A percentile compares a stretch with the other conserved stretches of the same genome.
Conservation (phyloP, 1,140 invertebrate genomes). For the Mya arenaria region DNA sequence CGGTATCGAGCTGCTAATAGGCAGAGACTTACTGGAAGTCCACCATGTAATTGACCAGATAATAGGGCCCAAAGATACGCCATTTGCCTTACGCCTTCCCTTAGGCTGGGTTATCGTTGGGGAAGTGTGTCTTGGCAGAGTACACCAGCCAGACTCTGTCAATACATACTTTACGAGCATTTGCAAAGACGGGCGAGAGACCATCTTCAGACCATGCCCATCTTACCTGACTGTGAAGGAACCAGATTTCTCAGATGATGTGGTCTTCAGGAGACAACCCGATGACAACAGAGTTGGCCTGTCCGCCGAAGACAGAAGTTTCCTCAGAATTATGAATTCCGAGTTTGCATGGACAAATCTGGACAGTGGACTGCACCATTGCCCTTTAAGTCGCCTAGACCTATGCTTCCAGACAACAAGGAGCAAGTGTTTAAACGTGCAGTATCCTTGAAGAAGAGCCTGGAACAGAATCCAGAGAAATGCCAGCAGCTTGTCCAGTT, state of each 20-base stretch:
- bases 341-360: conserved; percentile 7
- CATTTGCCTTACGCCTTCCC: conserved; percentile 50
- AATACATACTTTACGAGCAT: conserved; percentile 45
- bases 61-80: conserved; percentile 4
- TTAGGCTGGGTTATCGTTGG: conserved; percentile 62
- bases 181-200: conserved; percentile 14
- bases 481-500: conserved; percentile 17
- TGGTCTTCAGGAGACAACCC: conserved; percentile 10
- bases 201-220: conserved; percentile 40
- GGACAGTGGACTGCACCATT: conserved; percentile 47
- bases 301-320: conserved; percentile 42
- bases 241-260: background rate
- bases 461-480: conserved; percentile 25
- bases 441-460: background rate
- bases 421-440: conserved; percentile 7
- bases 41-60: conserved; percentile 56
- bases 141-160: conserved; percentile 24
- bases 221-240: background rate
- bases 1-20: conserved; percentile 49
- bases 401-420: conserved; percentile 25
- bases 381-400: conserved; percentile 16
- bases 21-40: conserved; percentile 44
- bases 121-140: conserved; percentile 49
- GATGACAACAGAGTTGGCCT: conserved; percentile 44
- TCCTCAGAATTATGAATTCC: conserved; percentile 50